Evolutionary conservation across 2,113 vertebrate species (phyloP), one percentile per base, ranked within the genome.

Genomic region (Peromyscus californicus): DNA sequence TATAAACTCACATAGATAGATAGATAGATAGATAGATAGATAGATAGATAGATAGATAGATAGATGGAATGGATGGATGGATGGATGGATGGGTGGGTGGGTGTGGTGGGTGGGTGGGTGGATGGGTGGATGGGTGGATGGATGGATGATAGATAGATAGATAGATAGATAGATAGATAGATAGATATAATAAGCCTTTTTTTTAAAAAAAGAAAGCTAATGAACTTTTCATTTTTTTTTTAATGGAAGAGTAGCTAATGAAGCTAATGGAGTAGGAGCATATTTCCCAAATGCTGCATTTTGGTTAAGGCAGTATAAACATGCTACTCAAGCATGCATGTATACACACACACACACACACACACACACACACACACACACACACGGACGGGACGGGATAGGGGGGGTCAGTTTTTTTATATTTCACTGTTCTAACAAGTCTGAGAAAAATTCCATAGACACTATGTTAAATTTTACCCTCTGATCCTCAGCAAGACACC

Each of bases 271-370:
- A 91, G 7, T 17, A 93, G 42, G 21, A 83, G 29, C n/a, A 31
- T 61, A 26, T 33, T 17, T 57, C 21, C 8, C 0, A 69, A 96
- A 93, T 51, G 8, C 78, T 87, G 8, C 22, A 91, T 54, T 67
- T 67, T 95, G 29, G 54, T 95, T 92, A 87, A 84, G 97, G 80
- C 21, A 79, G 11, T 93, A 67, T 65, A 92, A 95, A 63, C 61
- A 1, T 19, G 89, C 65, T 84, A 93, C 33, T 13, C 36, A 61
- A 83, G 36, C 54, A 83, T n/a, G 3, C 11, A 54, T 31, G 26
- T 21, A 3, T 12, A 85, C 8, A 92, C 45, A 72, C 3, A 7
- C n/a, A 85, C 4, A 89, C 24, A 63, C 22, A 84, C 7, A 92
- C 33, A 74, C 2, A 45, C 36, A 87, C 5, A 91, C 21, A 67